phyloP scores from a whole-genome alignment of 53 echinoderm and acorn worm species.

The Patiria pectinifera region DNA sequence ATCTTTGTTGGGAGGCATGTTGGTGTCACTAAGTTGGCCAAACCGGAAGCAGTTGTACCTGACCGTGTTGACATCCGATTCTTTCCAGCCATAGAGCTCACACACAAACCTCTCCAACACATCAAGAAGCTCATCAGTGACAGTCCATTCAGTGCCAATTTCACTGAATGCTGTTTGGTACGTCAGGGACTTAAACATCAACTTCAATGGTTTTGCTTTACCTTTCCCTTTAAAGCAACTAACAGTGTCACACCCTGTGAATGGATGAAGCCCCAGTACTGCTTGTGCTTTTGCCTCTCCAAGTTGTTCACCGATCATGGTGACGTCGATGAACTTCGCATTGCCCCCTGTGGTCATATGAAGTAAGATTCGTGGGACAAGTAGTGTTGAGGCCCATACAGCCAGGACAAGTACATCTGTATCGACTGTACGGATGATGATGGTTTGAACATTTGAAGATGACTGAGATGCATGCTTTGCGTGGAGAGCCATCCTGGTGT shows the following conservation, averaged over 20 bases:
- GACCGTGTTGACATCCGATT: slow-evolving; percentile 37
- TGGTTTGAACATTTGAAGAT: slow-evolving; percentile 11
- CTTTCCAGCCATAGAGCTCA: slow-evolving; percentile 52
- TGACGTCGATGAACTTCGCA: slow-evolving; percentile 42
- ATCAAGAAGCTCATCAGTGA: slow-evolving; percentile 28
- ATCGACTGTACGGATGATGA: slow-evolving; percentile 53
- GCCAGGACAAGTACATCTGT: slow-evolving; percentile 73
- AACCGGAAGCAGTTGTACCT: slow-evolving; percentile 56
- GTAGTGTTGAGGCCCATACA: slow-evolving; percentile 38
- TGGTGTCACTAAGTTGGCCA: slow-evolving; percentile 44
- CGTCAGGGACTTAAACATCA: slow-evolving; percentile 29
- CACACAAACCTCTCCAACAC: slow-evolving; percentile 53
- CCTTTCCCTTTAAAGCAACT: slow-evolving; percentile 67
- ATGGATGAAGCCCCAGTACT: slow-evolving; percentile 67
- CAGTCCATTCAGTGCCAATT: slow-evolving; percentile 15
- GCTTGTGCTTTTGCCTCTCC: slow-evolving; percentile 43
- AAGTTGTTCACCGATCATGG: slow-evolving; percentile 25
- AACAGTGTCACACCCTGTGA: slow-evolving; percentile 79
- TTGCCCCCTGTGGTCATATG: slow-evolving; percentile 68
- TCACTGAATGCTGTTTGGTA: slow-evolving; percentile 47
- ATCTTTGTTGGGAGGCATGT: slow-evolving; percentile 54
- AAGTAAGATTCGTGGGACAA: slow-evolving; percentile 21
- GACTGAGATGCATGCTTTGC: slow-evolving; percentile 50
- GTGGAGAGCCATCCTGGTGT: slow-evolving; percentile 59
- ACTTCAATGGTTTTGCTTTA: slow-evolving; percentile 53